Conservation (phyloP, 2,797 vertebrate genomes). For the Muraenolepis orangiensis region DNA sequence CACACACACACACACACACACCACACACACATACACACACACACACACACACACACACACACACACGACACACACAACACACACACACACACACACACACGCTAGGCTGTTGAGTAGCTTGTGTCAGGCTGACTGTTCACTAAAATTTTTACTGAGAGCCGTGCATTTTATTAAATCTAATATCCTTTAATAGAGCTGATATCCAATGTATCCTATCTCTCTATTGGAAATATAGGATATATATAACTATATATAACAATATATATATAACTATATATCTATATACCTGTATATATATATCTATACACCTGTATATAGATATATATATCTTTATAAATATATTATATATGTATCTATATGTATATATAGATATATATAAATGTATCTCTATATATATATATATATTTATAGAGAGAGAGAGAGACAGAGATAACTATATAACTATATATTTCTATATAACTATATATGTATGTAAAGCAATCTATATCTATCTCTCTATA, state of each 20-base stretch:
- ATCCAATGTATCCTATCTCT: background rate
- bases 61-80: too few relatives aligned
- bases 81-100: background rate
- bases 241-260: background rate
- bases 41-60: background rate
- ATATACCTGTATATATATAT: background rate
- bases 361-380: constrained; percentile 46
- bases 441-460: constrained; percentile 15
- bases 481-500: constrained; percentile 18
- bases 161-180: background rate
- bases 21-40: too few relatives aligned
- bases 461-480: constrained; percentile 45
- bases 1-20: background rate
- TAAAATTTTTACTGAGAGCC: too few relatives aligned
- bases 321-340: constrained; percentile 35
- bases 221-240: background rate
- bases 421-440: too few relatives aligned
- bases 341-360: too few relatives aligned
- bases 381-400: constrained; percentile 12
- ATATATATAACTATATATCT: constrained; percentile 46
- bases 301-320: constrained; percentile 29
- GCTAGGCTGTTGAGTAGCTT: constrained; percentile 62
- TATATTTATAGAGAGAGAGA: constrained; percentile 46
- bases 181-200: background rate
- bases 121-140: constrained; percentile 18